Conservation (phyloP, 2,797 vertebrate species). For the Leucoraja ocellata region DNA sequence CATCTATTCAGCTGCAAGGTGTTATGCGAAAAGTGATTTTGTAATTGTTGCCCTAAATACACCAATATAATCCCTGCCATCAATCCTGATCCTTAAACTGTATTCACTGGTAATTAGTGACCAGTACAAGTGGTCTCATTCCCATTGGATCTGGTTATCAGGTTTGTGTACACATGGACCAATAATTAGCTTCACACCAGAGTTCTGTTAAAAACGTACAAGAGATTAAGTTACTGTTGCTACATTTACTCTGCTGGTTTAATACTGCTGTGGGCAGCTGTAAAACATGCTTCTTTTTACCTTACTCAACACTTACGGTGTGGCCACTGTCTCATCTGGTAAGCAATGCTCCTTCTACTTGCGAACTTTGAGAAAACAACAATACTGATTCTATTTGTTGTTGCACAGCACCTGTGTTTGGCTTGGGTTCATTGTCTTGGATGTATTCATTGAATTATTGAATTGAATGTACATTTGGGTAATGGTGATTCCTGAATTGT, state of each 20-base stretch:
- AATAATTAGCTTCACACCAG: not conserved
- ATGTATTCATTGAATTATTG: not conserved
- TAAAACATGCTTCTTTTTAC: conserved; percentile 4
- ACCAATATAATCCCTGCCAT: not conserved
- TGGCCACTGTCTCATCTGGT: not conserved
- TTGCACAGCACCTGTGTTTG: not conserved
- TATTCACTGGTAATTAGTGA: not conserved
- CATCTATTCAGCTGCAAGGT: too few relatives aligned
- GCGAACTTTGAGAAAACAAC: not conserved
- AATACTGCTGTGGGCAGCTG: not conserved
- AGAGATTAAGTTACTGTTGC: not conserved
- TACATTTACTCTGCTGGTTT: not conserved
- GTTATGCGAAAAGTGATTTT: too few relatives aligned
- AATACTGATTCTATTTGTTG: too few relatives aligned
- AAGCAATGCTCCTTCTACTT: not conserved
- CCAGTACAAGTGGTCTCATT: not conserved
- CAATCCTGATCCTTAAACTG: not conserved
- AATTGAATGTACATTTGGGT: not conserved
- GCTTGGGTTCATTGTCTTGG: not conserved
- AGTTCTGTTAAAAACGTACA: not conserved
- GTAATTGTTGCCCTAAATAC: too few relatives aligned
- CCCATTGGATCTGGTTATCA: not conserved
- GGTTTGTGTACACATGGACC: not conserved
- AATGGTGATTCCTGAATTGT: not conserved
- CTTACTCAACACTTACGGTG: not conserved